Percentiles rank a stretch among this genome's conserved stretches.
Evolutionary conservation across 2,888 invertebrate genomes (phyloP).

Genomic region (Troilus luridus): DNA sequence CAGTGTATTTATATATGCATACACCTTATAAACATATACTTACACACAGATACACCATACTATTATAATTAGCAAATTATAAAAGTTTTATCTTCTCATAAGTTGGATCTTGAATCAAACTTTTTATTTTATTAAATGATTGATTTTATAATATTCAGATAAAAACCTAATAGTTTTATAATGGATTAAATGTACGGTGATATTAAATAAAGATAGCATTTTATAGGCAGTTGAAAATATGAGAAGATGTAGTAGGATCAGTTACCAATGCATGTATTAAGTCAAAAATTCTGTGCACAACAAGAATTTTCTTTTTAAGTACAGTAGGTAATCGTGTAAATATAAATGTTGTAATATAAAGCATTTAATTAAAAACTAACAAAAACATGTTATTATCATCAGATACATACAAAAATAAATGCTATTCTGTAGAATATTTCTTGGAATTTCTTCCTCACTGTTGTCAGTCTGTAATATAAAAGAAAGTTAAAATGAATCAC

Average conservation of each 20-base stretch:
- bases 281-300: not conserved
- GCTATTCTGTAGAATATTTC: not conserved
- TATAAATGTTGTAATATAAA: conserved; percentile 26
- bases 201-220: not conserved
- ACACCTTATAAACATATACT: no score
- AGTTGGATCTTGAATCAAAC: not conserved
- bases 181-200: not conserved
- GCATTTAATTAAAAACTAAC: conserved; percentile 13
- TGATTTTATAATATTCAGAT: not conserved
- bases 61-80: not conserved
- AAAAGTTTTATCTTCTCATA: not conserved
- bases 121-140: not conserved
- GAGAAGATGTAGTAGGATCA: not conserved
- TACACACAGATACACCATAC: not conserved
- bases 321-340: conserved; percentile 19
- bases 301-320: not conserved
- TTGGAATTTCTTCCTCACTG: not conserved
- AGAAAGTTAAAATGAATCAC: not conserved
- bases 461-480: not conserved
- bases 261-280: conserved; percentile 24
- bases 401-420: not conserved
- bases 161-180: conserved; percentile 10
- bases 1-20: no score
- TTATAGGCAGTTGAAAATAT: not conserved
- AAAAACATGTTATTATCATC: not conserved